Conservation (phyloP, 2,888 invertebrate genomes). For the Cantharis lateralis region DNA sequence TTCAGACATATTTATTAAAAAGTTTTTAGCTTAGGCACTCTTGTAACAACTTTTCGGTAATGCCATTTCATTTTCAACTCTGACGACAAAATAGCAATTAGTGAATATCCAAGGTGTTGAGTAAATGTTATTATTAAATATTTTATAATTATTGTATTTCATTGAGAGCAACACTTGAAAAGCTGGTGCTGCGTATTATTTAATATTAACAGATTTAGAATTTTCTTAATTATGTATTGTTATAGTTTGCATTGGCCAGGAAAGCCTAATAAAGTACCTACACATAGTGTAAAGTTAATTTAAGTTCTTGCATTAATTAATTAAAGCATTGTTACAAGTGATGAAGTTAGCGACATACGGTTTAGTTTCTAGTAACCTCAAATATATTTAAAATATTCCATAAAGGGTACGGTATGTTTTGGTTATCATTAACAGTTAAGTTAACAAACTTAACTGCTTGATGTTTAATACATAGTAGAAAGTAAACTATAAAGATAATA, state of each 20-base stretch:
- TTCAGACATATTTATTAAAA: neutral
- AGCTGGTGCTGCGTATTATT: neutral
- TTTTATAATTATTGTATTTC: neutral
- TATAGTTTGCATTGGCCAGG: neutral
- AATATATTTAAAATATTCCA: neutral
- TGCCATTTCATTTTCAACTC: neutral
- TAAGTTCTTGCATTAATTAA: neutral
- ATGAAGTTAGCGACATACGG: neutral
- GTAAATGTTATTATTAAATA: neutral
- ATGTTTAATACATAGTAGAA: neutral
- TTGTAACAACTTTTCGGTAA: neutral
- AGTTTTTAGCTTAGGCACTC: neutral
- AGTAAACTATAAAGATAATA: neutral
- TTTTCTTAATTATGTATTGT: neutral
- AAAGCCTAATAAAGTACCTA: neutral
- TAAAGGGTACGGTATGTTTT: neutral
- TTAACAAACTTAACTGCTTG: neutral
- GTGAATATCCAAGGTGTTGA: neutral
- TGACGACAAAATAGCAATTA: neutral
- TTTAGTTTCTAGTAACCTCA: neutral
- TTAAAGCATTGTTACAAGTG: neutral
- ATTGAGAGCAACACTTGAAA: neutral
- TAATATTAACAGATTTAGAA: neutral
- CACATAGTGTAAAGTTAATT: neutral
- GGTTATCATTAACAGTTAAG: neutral